Evolutionary conservation across 2,113 vertebrate genomes (phyloP).

Genomic region (Axis porcinus): DNA sequence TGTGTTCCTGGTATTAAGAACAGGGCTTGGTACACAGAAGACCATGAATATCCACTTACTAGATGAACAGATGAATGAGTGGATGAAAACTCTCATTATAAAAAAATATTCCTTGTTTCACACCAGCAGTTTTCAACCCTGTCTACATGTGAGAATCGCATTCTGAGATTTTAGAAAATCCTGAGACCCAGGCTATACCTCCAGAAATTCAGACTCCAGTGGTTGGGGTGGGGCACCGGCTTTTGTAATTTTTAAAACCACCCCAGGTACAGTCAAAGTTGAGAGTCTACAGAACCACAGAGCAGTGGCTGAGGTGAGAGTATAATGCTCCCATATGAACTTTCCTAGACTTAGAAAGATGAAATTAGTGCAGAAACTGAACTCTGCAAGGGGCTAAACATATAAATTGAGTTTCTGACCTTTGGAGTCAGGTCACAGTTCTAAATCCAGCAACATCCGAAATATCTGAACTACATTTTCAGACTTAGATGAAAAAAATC

Average conservation of each 20-base stretch:
- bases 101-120: neutral
- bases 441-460: neutral
- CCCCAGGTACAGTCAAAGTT: neutral
- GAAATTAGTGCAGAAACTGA: neutral
- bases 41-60: neutral
- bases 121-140: neutral
- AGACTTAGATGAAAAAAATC: neutral
- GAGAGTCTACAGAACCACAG: neutral
- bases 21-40: neutral
- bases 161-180: neutral
- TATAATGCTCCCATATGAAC: neutral
- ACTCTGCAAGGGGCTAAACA: neutral
- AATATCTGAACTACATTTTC: neutral
- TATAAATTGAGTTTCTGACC: conserved; percentile 18
- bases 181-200: neutral
- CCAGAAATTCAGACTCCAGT: neutral
- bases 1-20: neutral
- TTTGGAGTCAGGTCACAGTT: neutral
- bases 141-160: neutral
- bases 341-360: neutral
- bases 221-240: no score
- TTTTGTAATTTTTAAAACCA: neutral
- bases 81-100: neutral
- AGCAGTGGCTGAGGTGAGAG: neutral
- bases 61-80: neutral